Evolutionary conservation across 2,888 invertebrate genomes (phyloP).

Genomic region (Parascotia fuliginaria): DNA sequence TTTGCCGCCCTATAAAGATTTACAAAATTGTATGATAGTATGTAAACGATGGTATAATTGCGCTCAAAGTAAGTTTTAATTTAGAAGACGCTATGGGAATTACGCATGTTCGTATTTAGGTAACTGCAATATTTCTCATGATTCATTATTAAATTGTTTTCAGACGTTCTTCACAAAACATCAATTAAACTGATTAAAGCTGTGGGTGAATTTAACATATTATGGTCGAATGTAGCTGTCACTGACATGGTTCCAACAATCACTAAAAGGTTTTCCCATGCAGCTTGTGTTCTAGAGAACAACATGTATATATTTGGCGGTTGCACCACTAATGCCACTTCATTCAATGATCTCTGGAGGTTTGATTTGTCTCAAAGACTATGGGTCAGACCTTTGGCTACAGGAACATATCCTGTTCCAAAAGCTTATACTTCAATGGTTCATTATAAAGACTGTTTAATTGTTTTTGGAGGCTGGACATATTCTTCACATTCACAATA

Average conservation of each 20-base stretch:
- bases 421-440: constrained; percentile 98
- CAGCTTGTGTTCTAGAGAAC: constrained; percentile 93
- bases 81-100: not conserved
- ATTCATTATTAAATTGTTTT: constrained; percentile 43
- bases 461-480: constrained; percentile 98
- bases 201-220: constrained; percentile 90
- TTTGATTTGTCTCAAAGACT: constrained; percentile 94
- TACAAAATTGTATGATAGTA: constrained; percentile 94
- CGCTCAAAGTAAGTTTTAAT: constrained; percentile 90
- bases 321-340: constrained; percentile 96
- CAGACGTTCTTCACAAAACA: constrained; percentile 92
- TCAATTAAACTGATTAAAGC: constrained; percentile 91
- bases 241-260: constrained; percentile 90
- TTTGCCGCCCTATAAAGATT: constrained; percentile 95
- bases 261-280: constrained; percentile 96
- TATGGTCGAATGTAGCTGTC: constrained; percentile 89
- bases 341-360: constrained; percentile 98
- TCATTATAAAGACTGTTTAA: constrained; percentile 92
- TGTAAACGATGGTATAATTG: constrained; percentile 94
- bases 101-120: not conserved
- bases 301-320: constrained; percentile 98
- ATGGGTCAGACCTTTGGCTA: constrained; percentile 94
- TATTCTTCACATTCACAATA: constrained; percentile 95
- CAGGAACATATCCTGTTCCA: constrained; percentile 96
- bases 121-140: not conserved